Evolutionary conservation across 2,113 vertebrate genomes (phyloP).

Genomic region (Eurypyga helias): DNA sequence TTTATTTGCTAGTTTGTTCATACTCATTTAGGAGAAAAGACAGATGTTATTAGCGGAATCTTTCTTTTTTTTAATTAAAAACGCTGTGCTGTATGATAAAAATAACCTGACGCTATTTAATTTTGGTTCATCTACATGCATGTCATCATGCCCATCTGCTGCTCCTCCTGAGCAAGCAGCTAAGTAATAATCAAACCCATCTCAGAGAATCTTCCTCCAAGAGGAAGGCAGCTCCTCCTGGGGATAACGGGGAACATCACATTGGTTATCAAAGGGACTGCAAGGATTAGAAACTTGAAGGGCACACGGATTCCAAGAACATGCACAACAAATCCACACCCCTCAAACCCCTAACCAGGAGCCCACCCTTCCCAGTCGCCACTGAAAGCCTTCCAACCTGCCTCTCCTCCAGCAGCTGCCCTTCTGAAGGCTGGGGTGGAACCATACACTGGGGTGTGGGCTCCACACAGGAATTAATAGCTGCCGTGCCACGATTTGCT

Average conservation of each 20-base stretch:
- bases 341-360: background rate
- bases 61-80: background rate
- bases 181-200: background rate
- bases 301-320: background rate
- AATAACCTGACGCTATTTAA: background rate
- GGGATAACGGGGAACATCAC: background rate
- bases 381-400: background rate
- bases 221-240: background rate
- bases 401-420: background rate
- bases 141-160: slow-evolving; percentile 28
- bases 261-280: rapidly evolving
- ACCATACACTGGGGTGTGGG: rapidly evolving
- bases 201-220: background rate
- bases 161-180: background rate
- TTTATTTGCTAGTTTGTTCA: background rate
- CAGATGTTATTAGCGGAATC: background rate
- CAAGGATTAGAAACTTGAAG: background rate
- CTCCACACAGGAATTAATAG: background rate
- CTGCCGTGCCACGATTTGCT: rapidly evolving
- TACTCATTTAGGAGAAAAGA: background rate
- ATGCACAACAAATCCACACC: background rate
- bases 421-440: background rate
- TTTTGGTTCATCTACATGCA: background rate
- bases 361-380: background rate
- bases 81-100: background rate